phyloP scores from a whole-genome alignment of 2,113 vertebrate species.

The Aptenodytes patagonicus region DNA sequence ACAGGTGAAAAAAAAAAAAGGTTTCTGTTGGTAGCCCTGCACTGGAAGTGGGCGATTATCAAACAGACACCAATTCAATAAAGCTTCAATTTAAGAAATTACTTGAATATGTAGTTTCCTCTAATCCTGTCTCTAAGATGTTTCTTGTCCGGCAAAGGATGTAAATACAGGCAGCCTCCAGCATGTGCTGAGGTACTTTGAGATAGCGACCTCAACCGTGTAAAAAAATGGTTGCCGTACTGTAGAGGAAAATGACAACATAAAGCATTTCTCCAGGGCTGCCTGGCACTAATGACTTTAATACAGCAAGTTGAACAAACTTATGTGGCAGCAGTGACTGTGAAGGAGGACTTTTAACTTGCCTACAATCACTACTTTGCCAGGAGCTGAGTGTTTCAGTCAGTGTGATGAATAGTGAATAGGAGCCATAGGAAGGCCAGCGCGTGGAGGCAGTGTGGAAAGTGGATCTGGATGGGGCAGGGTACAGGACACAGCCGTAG shows the following conservation, averaged over 20 bases:
- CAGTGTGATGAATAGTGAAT: background rate
- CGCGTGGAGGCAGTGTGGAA: fast-evolving
- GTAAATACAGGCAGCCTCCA: background rate
- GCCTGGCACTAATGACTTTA: constrained; percentile 56
- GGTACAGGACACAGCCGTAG: background rate
- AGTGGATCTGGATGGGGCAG: background rate
- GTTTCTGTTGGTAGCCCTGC: background rate
- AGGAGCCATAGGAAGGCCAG: background rate
- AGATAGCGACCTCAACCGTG: background rate
- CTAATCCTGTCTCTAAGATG: background rate
- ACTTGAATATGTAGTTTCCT: background rate
- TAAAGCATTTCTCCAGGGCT: constrained; percentile 53
- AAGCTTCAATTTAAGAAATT: background rate
- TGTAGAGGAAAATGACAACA: constrained; percentile 11
- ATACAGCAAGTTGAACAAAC: constrained; percentile 49
- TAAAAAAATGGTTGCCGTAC: background rate
- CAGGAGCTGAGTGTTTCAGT: constrained; percentile 26
- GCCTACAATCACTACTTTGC: constrained; percentile 36
- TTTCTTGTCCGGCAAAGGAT: background rate
- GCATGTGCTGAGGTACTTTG: background rate
- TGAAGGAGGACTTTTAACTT: constrained; percentile 48
- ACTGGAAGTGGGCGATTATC: background rate
- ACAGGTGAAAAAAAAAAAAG: fast-evolving
- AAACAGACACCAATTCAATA: background rate
- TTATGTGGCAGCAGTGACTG: constrained; percentile 34